phyloP scores from a whole-genome alignment of 2,888 invertebrate genomes.

The Drosophila leonis region DNA sequence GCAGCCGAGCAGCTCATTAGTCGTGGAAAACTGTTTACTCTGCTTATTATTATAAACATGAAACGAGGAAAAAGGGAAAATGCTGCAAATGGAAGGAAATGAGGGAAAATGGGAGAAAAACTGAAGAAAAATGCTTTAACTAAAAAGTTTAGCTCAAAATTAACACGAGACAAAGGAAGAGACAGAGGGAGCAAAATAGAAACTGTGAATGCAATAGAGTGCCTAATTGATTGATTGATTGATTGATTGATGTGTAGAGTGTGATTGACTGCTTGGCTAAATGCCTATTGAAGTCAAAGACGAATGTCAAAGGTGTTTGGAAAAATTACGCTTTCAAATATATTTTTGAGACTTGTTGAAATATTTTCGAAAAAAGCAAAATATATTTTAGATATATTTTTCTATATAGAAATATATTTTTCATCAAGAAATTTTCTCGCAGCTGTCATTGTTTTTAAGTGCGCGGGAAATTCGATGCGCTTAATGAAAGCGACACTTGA shows the following conservation, averaged over 20 bases:
- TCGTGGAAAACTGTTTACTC: conserved; percentile 71
- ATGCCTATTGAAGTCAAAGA: conserved; percentile 19
- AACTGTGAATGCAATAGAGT: conserved; percentile 14
- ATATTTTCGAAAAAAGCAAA: conserved; percentile 37
- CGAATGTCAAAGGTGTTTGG: conserved; percentile 64
- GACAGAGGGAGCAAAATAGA: neutral
- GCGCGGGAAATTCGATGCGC: conserved; percentile 67
- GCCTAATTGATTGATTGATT: conserved; percentile 77
- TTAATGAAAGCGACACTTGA: conserved; percentile 74
- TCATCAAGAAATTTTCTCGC: conserved; percentile 31
- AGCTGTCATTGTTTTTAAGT: conserved; percentile 67
- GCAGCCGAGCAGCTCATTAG: conserved; percentile 66
- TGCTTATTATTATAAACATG: conserved; percentile 77
- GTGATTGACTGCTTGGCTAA: conserved; percentile 54
- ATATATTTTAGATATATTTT: neutral
- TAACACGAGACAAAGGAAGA: neutral
- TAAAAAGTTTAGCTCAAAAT: conserved; percentile 64
- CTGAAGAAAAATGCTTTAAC: conserved; percentile 49
- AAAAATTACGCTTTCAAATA: conserved; percentile 39
- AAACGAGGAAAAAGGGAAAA: conserved; percentile 36
- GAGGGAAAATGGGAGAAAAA: neutral
- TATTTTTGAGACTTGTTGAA: conserved; percentile 62
- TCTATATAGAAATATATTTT: conserved; percentile 18
- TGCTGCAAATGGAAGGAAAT: neutral
- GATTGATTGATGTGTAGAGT: conserved; percentile 58